Evolutionary conservation across 2,797 vertebrate genomes (phyloP), one percentile per base, ranked within the genome.

Genomic region (Leuciscus waleckii): DNA sequence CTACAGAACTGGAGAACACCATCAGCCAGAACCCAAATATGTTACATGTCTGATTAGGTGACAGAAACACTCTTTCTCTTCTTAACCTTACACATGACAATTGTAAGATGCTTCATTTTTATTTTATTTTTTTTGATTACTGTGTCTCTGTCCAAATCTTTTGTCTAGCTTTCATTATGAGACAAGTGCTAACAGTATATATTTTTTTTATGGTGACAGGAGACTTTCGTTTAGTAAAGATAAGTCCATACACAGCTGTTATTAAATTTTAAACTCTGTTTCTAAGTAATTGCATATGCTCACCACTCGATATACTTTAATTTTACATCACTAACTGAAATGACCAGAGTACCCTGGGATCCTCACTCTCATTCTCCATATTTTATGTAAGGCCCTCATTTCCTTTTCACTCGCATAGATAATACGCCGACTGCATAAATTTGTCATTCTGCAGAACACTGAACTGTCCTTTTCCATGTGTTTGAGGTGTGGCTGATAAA

Each of bases 361-460:
- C n/a, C 29, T 61, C 37, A 46, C n/a, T 84, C 51, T 85, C 39
- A 35, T 37, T 71, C 56, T 73, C 21, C 39, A 63, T 79, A 26
- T 71, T 79, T 79, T 67, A 85, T 69, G 39, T 37, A 74, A 49
- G 56, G 14, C 41, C 29, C 29, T 82, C 9, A 35, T 82, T 73
- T 82, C 39, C 11, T 70, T 68, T 83, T 76, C 7, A 68, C 7
- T 29, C 35, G 29, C 43, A 37, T 35, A 43, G 17, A 7, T 77
- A 41, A 54, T 77, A 32, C 35, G 19, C 35, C 7, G 21, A 58
- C 37, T 79, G 67, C 75, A 79, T 71, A 58, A 7, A 63, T 63
- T 5, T n/a, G 39, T 49, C 4, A 8, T 21, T 74, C 26, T 75
- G 26, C 13, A 56, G 39, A 82, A 21, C 58, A 74, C 29, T 65